Evolutionary conservation across 1,140 invertebrate genomes (phyloP), one percentile per base, ranked within the genome.

Genomic region (Drosophila lowei): DNA sequence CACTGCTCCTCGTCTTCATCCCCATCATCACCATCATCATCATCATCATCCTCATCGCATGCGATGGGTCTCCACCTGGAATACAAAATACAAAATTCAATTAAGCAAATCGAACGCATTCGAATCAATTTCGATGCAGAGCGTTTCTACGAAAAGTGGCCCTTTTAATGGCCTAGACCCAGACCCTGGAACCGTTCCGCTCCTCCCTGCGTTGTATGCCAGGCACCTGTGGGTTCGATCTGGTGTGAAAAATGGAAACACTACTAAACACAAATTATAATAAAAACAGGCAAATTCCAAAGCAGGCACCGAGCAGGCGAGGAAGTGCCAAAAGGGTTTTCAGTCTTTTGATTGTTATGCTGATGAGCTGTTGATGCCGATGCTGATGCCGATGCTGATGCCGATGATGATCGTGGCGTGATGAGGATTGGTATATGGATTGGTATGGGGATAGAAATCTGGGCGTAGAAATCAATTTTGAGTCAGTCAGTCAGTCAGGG

Each of bases 21-120:
- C 6, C 25, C 8, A 48, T 11, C 16, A 54, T 43, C 8, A 48
- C 8, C 16, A 54, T 58, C 43, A 44, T 44, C 15, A 23, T 15
- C 44, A 18, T 23, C 4, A 6, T 34, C 30, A 34, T 34, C 18
- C 38, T 11, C 16, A 28, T 41, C 38, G 15, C 61, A 18, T 18
- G 56, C 62, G 49, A 28, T 64, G 41, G 1, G 15, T 18, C 71
- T 47, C 38, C 65, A 75, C 60, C 46, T 71, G 60, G 53, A 41
- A 50, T 46, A 54, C 73, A 52, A 81, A 80, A 25, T 25, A 25
- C 28, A 2, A 30, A 30, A 81, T 84, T 84, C 76, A 85, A 84
- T 84, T 84, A 84, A 85, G 80, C 59, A 84, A 84, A 84, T 76
- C 79, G 79, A 83, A 70, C 74, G 55, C 62, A 81, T 63, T 75